Evolutionary conservation across 2,797 vertebrate genomes (phyloP).

Genomic region (Lagocephalus sceleratus): DNA sequence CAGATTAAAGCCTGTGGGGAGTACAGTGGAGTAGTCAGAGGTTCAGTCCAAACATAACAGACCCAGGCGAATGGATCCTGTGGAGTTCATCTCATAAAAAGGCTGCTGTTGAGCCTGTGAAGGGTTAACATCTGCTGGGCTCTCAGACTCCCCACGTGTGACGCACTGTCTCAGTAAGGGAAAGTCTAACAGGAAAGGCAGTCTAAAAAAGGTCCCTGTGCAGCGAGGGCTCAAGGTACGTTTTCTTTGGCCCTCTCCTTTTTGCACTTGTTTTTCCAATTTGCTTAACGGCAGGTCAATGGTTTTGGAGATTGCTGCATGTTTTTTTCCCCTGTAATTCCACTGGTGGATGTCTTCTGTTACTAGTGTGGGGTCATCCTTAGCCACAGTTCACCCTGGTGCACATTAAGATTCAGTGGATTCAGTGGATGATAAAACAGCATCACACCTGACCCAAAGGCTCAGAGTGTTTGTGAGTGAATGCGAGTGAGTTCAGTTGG

Average conservation of each 20-base stretch:
- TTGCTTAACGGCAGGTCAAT: slow-evolving; percentile 72
- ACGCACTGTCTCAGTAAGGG: slow-evolving; percentile 79
- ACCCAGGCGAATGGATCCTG: slow-evolving; percentile 49
- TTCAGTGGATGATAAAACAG: slow-evolving; percentile 51
- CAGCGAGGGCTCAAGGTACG: slow-evolving; percentile 69
- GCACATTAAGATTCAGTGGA: slow-evolving; percentile 37
- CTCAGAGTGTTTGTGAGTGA: slow-evolving; percentile 30
- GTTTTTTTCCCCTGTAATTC: slow-evolving; percentile 66
- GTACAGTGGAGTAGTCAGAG: slow-evolving; percentile 44
- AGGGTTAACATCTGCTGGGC: slow-evolving; percentile 71
- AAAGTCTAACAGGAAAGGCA: slow-evolving; percentile 78
- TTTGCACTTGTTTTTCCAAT: slow-evolving; percentile 80
- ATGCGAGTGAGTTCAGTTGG: slow-evolving; percentile 64
- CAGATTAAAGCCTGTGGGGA: slow-evolving; percentile 65
- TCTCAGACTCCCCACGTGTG: slow-evolving; percentile 68
- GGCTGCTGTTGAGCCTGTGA: slow-evolving; percentile 47
- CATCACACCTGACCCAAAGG: slow-evolving; percentile 60
- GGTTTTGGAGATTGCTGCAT: slow-evolving; percentile 65
- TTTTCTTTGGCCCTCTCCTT: slow-evolving; percentile 79
- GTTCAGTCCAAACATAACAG: slow-evolving; percentile 58
- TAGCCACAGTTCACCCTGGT: slow-evolving; percentile 39
- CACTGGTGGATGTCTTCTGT: slow-evolving; percentile 54
- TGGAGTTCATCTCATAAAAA: slow-evolving; percentile 43
- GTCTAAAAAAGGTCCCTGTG: slow-evolving; percentile 76
- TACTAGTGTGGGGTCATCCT: slow-evolving; percentile 44